A percentile compares a stretch with the other conserved stretches of the same genome.
These are phyloP conservation scores for Mamestra configurata DNA, from an alignment of 1,140 invertebrate species.

Conservation along the genomic window DNA sequence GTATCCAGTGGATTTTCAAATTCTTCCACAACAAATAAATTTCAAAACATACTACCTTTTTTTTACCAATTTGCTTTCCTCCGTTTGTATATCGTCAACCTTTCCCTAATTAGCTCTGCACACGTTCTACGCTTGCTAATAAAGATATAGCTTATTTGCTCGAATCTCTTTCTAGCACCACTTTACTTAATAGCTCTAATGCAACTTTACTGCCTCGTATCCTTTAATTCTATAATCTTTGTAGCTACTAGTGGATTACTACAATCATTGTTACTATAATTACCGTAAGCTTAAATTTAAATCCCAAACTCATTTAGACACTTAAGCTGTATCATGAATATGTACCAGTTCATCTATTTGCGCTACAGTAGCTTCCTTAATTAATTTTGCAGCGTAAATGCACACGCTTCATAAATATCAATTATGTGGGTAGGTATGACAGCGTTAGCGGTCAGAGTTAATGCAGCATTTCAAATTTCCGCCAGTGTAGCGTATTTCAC, in stretches of 20 bases:
- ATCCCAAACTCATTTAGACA: not conserved
- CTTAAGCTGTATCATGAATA: not conserved
- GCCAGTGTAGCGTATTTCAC: not conserved
- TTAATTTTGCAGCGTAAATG: not conserved
- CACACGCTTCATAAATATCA: constrained; percentile 13
- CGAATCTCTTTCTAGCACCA: not conserved
- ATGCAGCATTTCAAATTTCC: constrained; percentile 41
- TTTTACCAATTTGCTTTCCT: too few species aligned
- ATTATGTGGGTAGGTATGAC: not conserved
- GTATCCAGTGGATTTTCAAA: not conserved
- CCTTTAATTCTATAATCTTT: not conserved
- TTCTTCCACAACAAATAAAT: not conserved
- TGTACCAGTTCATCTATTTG: not conserved
- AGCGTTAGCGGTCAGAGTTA: constrained; percentile 10
- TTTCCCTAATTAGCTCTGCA: not conserved
- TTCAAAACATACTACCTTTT: not conserved
- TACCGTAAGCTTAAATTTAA: not conserved
- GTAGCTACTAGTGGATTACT: not conserved
- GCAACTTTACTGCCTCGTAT: not conserved
- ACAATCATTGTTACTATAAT: not conserved
- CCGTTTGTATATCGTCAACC: not conserved
- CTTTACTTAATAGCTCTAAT: constrained; percentile 11
- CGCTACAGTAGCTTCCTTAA: not conserved
- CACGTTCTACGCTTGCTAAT: not conserved
- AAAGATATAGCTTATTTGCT: not conserved